Evolutionary conservation across 2,797 vertebrate genomes (phyloP), one percentile per base, ranked within the genome.

Genomic region (Tokudaia tokunoshimensis): DNA sequence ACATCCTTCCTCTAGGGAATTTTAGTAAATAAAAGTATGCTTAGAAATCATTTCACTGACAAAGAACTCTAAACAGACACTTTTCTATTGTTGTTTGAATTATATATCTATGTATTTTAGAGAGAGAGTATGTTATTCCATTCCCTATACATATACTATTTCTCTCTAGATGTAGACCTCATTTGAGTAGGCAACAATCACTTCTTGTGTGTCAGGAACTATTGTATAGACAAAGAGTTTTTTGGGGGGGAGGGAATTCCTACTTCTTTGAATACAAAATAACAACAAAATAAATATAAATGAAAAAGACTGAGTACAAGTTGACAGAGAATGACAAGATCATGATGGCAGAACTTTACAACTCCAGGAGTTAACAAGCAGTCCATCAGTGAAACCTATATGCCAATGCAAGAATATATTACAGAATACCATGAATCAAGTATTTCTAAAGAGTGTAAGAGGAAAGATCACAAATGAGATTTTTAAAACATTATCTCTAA

Each of bases 401-500:
- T 24, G 12, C 12, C 9, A 57, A 14, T 44, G 47, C 37, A 86
- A 63, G 55, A 78, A 22, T 26, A 29, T 2, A 37, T 29, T 37
- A 91, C 26, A 79, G 50, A 29, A 81, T 92, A 74, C n/a, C 22
- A 75, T 82, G 65, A 4, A 75, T 12, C 31, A 90, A 34, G 44
- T 79, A 24, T 76, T 84, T 88, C 83, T 96, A 65, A 87, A 92
- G 67, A 94, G 11, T 75, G 17, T 87, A 92, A 63, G 50, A 81
- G 72, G 50, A 93, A 96, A 96, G 59, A 90, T 90, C 70, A 78
- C 31, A 94, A 59, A 84, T 50, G 50, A 84, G 31, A 2, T 44
- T 94, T 86, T 83, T 86, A 91, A 72, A 94, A 91, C 94, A 79
- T 14, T 55, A 83, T 59, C 15, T 92, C 67, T 92, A 65, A 75